Conservation (phyloP, 2,888 invertebrate genomes). For the Cyaniris semiargus region DNA sequence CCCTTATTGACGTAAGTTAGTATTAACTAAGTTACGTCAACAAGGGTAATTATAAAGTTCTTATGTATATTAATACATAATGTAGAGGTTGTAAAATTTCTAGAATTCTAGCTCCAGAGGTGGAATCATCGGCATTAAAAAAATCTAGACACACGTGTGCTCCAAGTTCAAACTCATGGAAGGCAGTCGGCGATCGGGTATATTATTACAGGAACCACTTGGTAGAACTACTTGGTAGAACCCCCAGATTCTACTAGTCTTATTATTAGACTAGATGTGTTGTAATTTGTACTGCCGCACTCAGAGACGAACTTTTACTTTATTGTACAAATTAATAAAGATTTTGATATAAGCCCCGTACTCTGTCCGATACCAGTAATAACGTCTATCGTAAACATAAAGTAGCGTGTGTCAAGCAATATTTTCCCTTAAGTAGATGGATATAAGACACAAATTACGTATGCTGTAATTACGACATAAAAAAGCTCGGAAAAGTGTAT, state of each 20-base stretch:
- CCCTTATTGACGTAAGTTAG: neutral
- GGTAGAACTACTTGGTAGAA: too few relatives aligned
- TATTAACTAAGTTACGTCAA: too few relatives aligned
- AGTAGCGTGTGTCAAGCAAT: neutral
- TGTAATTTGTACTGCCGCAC: too few relatives aligned
- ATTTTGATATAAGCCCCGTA: too few relatives aligned
- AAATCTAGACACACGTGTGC: neutral
- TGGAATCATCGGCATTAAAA: neutral
- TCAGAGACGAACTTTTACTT: too few relatives aligned
- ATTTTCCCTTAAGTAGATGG: neutral
- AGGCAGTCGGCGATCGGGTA: too few relatives aligned
- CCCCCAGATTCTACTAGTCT: too few relatives aligned
- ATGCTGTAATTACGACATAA: neutral
- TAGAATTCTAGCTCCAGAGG: neutral
- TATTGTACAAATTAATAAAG: too few relatives aligned
- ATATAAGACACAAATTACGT: constrained; percentile 1
- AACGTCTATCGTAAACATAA: neutral
- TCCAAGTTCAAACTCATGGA: too few relatives aligned
- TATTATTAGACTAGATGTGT: too few relatives aligned
- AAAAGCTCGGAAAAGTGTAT: constrained; percentile 10
- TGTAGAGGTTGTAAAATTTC: neutral
- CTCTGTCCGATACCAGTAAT: neutral
- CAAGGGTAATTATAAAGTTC: too few relatives aligned
- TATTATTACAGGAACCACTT: too few relatives aligned
- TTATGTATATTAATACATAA: neutral